Base-by-base conservation (phyloP, 2,888 invertebrate genomes). In the Emesis furor region DNA sequence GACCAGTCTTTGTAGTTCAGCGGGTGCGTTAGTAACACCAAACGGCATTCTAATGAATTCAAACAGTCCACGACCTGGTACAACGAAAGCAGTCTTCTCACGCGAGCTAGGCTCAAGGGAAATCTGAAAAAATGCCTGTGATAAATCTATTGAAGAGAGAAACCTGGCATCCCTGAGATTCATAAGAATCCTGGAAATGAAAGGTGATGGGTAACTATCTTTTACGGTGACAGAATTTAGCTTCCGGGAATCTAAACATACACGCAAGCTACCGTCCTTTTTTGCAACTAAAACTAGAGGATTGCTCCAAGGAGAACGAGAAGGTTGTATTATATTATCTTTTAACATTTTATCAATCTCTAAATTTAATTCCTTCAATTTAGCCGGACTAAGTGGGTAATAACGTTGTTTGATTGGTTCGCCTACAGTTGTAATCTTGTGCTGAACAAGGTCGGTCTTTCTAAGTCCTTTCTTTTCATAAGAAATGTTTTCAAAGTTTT, bases 381-480 rank as follows among this genome's bases (percentile, higher is more conserved):
- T 72, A 5, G 65, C 80, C 0, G 80, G 80, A 8, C 73, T 68
- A 39, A 76, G 17, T 3, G 32, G n/a, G 14, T 80, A 80, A 24
- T 76, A 76, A 3, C 73, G 39, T 35, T 73, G 80, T 67, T 80
- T 80, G 3, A 80, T 80, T n/a, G 80, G 76, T 17, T 51, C 12
- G 35, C 46, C 67, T 17, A 67, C 78, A 17, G 73, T 73, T 12
- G 73, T 55, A 30, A 73, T 78, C 24, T 42, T 35, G 55, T 78
- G 78, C 12, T 42, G 17, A 55, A 72, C 35, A 24, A 78, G 35
- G 46, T n/a, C 30, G 1, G 78, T 78, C 12, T 37, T 51, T 35
- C 78, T 73, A 51, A 77, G 55, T 39, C 73, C 73, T 35, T 73
- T 73, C 37, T 37, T 59, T 59, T 73, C 73, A 5, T 12, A 59